phyloP scores from a whole-genome alignment of 2,113 vertebrate genomes.

The Gracilinanus agilis region DNA sequence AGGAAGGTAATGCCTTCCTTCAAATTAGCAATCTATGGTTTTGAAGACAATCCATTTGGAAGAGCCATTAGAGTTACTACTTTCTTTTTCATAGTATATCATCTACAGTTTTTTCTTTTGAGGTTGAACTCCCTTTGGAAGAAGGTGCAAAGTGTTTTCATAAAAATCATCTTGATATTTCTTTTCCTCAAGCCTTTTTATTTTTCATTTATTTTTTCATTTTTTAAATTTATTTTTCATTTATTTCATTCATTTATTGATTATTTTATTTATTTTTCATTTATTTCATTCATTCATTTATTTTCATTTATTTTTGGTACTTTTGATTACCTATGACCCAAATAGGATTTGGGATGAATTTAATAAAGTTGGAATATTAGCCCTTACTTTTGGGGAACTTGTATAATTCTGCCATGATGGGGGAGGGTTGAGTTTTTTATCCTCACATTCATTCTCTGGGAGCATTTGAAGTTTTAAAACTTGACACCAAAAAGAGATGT shows the following conservation, averaged over 20 bases:
- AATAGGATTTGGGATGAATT: background rate
- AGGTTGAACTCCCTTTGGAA: background rate
- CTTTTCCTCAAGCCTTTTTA: background rate
- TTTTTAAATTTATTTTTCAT: too few species aligned
- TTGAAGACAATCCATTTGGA: background rate
- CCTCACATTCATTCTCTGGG: background rate
- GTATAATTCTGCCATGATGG: background rate
- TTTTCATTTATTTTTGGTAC: too few species aligned
- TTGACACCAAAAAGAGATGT: background rate
- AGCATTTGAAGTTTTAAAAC: background rate
- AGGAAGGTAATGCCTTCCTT: background rate
- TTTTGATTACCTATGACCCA: background rate
- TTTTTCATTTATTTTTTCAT: background rate
- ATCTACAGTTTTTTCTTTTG: background rate
- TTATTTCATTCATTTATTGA: too few species aligned
- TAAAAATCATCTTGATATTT: slow-evolving; percentile 19
- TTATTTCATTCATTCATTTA: too few species aligned
- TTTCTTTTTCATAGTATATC: background rate
- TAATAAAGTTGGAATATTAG: slow-evolving; percentile 6
- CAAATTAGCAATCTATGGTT: background rate
- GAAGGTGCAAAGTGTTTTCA: slow-evolving; percentile 6
- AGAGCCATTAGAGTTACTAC: background rate
- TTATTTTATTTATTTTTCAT: too few species aligned
- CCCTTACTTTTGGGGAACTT: slow-evolving; percentile 18
- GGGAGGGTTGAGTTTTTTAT: background rate